Evolutionary conservation across 2,113 vertebrate species (phyloP).

Genomic region (Emydocephalus ijimae): DNA sequence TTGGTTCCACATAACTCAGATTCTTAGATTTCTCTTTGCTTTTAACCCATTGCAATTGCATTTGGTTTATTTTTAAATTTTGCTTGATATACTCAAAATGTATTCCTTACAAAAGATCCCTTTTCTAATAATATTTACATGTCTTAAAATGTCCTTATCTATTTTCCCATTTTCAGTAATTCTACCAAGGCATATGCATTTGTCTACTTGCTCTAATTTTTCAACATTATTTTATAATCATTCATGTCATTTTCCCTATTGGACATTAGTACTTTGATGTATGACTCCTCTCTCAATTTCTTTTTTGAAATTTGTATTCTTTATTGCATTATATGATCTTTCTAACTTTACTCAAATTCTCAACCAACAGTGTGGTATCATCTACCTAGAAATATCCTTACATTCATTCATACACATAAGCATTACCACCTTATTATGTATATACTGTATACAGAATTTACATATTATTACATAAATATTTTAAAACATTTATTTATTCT

Average conservation of each 20-base stretch:
- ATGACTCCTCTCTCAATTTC: neutral
- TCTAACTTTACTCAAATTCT: neutral
- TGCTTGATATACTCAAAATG: neutral
- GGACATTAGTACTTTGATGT: neutral
- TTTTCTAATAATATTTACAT: neutral
- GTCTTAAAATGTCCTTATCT: neutral
- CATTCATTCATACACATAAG: neutral
- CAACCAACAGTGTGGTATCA: neutral
- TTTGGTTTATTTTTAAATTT: neutral
- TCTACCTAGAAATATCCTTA: neutral
- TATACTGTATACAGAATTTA: neutral
- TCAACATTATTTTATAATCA: neutral
- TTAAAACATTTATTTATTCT: neutral
- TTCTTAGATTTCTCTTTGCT: neutral
- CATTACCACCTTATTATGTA: neutral
- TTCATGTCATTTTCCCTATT: neutral
- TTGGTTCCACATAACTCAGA: neutral
- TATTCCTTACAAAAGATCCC: neutral
- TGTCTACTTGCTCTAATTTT: neutral
- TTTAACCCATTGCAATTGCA: neutral
- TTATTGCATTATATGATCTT: neutral
- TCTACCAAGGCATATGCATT: neutral
- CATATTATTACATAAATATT: neutral
- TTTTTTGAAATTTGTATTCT: neutral
- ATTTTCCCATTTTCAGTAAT: neutral